phyloP scores from a whole-genome alignment of 2,888 invertebrate genomes.

The Pharmacophagus antenor region DNA sequence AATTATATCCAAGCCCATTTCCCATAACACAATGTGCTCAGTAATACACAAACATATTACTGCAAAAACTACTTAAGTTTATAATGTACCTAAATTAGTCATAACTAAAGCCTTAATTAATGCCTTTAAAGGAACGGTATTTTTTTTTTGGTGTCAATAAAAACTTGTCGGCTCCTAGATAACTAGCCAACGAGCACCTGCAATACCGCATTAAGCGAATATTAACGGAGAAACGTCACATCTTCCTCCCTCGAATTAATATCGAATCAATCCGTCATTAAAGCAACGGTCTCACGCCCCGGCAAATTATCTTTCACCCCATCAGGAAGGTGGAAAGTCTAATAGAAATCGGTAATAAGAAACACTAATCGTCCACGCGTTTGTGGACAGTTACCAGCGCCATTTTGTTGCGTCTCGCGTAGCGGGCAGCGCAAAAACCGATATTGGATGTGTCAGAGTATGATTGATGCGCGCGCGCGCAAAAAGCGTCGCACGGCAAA shows the following conservation, averaged over 20 bases:
- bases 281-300: slow-evolving; percentile 73
- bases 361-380: slow-evolving; percentile 72
- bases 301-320: slow-evolving; percentile 76
- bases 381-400: slow-evolving; percentile 50
- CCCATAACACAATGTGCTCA: slow-evolving; percentile 17
- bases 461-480: slow-evolving; percentile 71
- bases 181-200: slow-evolving; percentile 49
- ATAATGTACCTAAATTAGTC: slow-evolving; percentile 30
- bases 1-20: slow-evolving; percentile 22
- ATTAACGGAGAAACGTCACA: slow-evolving; percentile 55
- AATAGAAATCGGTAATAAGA: slow-evolving; percentile 79
- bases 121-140: slow-evolving; percentile 36
- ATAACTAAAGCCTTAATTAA: slow-evolving; percentile 32
- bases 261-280: slow-evolving; percentile 78
- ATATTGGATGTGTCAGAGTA: slow-evolving; percentile 79
- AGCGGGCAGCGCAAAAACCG: slow-evolving; percentile 62
- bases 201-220: slow-evolving; percentile 50
- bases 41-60: slow-evolving; percentile 24
- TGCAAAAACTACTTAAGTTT: slow-evolving; percentile 24
- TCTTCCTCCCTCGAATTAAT: slow-evolving; percentile 72
- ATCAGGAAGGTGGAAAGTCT: slow-evolving; percentile 76
- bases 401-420: slow-evolving; percentile 58
- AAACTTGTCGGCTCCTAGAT: slow-evolving; percentile 55
- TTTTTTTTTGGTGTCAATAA: slow-evolving; percentile 40
- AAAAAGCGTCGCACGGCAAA: slow-evolving; percentile 66